phyloP scores from a whole-genome alignment of 2,797 vertebrate species.

The Cyclopterus lumpus region DNA sequence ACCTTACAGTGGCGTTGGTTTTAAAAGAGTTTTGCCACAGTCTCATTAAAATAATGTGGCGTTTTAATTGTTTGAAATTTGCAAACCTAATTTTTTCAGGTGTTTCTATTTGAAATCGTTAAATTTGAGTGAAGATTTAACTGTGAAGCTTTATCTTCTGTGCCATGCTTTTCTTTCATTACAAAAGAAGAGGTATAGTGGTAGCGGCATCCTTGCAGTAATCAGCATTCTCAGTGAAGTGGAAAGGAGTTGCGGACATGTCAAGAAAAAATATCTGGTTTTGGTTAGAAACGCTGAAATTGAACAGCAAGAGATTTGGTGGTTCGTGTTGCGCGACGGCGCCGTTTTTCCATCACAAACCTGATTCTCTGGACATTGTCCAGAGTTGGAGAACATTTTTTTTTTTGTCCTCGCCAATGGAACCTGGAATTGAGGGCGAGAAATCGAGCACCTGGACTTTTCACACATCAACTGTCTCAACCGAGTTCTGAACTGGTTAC shows the following conservation, averaged over 20 bases:
- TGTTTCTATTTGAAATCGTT: neutral
- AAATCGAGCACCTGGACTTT: neutral
- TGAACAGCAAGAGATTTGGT: neutral
- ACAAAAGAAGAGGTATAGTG: neutral
- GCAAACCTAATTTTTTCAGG: neutral
- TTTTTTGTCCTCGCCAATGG: neutral
- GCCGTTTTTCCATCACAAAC: neutral
- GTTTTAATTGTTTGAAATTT: neutral
- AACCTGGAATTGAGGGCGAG: neutral
- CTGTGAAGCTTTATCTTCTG: neutral
- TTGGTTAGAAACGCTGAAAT: neutral
- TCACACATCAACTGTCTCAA: neutral
- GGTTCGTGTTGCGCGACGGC: neutral
- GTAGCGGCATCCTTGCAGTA: neutral
- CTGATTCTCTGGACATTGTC: neutral
- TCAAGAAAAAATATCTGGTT: neutral
- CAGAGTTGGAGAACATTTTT: neutral
- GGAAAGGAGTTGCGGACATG: neutral
- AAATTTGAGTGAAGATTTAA: neutral
- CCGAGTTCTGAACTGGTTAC: neutral
- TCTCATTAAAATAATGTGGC: constrained; percentile 11
- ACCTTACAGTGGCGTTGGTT: constrained; percentile 8
- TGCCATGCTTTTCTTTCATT: neutral
- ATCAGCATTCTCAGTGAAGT: neutral
- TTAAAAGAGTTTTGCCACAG: constrained; percentile 19